Base-by-base conservation (phyloP, 23 tunicate species). In the Halocynthia aurantium region DNA sequence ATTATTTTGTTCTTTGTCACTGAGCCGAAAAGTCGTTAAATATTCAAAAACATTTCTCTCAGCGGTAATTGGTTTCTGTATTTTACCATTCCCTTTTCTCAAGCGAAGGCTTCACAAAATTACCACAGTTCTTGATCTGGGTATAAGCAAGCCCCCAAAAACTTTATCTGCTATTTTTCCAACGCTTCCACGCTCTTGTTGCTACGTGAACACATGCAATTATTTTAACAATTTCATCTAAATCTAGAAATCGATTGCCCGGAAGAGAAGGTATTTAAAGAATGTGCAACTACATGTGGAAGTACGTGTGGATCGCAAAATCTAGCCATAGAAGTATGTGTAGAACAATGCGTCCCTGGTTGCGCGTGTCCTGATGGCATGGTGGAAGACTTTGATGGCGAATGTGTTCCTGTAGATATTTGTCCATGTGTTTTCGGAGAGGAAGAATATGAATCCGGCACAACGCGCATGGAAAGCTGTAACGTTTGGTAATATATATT, bases 341-440 rank as follows among this genome's bases (percentile, higher is more conserved):
- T 82, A 6, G 96, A 89, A 55, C 88, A 89, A 81, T 89, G 96
- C 44, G 96, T 89, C 15, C 96, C 96, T 52, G 96, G 96, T 52
- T 89, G 96, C 2, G 83, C 88, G 50, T 89, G 96, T 61, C 96
- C 96, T 11, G 88, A 84, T 81, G 85, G 85, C 50, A 82, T 82
- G 81, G 96, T 89, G 10, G 15, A 17, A 12, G 81, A 77, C 50
- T 77, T 22, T 19, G 81, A 77, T 18, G 81, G 81, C 10, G 75
- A 50, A 31, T 77, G 81, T 63, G 67, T 77, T 0, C 81, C 81
- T 62, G 67, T 65, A 52, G 81, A 67, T 22, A 73, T 58, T 2
- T 77, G 81, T 18, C 81, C 81, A 6, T 77, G 81, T 19, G 50
- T 40, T 10, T 77, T 9, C 76, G 70, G 63, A 22, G 55, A 64